Conservation (phyloP, 2,888 invertebrate genomes). For the Cantharis lateralis region DNA sequence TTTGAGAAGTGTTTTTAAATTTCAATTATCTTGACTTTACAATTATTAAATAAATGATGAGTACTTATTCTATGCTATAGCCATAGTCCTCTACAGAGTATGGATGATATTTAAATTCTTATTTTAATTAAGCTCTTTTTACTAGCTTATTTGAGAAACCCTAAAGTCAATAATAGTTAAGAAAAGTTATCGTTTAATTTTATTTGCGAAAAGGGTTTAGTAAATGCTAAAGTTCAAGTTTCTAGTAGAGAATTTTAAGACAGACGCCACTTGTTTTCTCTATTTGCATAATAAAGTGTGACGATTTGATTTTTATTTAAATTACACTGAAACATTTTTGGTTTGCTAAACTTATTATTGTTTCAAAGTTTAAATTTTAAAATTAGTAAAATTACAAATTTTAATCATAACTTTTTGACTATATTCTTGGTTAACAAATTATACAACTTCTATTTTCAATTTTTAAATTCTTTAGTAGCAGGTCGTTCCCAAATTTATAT, state of each 20-base stretch:
- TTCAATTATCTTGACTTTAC: not conserved
- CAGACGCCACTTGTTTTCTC: not conserved
- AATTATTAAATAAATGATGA: not conserved
- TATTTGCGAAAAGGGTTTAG: conserved; percentile 10
- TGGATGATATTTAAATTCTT: not conserved
- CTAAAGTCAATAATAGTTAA: not conserved
- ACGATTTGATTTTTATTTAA: conserved; percentile 26
- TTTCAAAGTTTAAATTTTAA: not conserved
- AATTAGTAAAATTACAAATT: not conserved
- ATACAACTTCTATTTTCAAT: too few relatives aligned
- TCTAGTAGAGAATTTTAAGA: conserved; percentile 8
- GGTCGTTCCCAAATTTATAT: too few relatives aligned
- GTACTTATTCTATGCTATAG: not conserved
- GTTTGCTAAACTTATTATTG: conserved; percentile 2
- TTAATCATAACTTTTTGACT: not conserved
- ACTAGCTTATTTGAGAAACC: not conserved
- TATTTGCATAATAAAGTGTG: conserved; percentile 26
- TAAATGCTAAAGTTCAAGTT: conserved; percentile 9
- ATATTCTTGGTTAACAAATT: not conserved
- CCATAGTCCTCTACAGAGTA: not conserved
- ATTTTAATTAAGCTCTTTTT: not conserved
- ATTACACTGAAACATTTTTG: conserved; percentile 16
- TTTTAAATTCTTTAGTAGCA: too few relatives aligned
- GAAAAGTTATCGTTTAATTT: conserved; percentile 16
- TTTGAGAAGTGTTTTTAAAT: not conserved